A percentile compares a stretch with the other conserved stretches of the same genome.
Conservation (phyloP, 2,797 vertebrate genomes). For the Gephyroberyx darwinii region DNA sequence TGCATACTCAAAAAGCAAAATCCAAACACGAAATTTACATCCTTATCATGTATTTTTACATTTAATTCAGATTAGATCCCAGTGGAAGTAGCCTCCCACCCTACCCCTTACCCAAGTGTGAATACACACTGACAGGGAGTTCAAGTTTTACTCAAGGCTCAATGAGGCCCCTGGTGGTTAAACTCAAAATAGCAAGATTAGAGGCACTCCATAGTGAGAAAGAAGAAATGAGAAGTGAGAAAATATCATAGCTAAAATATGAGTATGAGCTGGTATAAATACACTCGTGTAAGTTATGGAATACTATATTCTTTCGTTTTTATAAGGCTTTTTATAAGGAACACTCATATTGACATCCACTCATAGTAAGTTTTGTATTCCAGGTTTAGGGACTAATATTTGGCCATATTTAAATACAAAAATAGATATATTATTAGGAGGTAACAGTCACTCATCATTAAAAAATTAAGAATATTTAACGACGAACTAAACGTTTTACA, state of each 20-base stretch:
- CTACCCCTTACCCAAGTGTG: too few species aligned
- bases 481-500: conserved; percentile 64
- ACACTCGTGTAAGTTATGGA: conserved; percentile 6
- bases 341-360: not conserved
- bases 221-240: not conserved
- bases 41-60: too few species aligned
- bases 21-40: too few species aligned
- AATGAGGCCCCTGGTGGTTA: conserved; percentile 74
- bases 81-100: not conserved
- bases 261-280: conserved; percentile 22
- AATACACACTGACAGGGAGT: not conserved
- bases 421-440: conserved; percentile 5
- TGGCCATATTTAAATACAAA: not conserved
- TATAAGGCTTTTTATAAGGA: conserved; percentile 20
- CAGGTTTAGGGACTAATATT: not conserved
- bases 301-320: conserved; percentile 28
- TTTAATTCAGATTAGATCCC: not conserved
- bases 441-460: conserved; percentile 11
- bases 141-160: conserved; percentile 36
- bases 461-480: conserved; percentile 27
- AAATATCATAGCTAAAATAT: conserved; percentile 19
- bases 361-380: conserved; percentile 26
- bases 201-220: not conserved
- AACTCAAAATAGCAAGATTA: conserved; percentile 37
- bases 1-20: too few species aligned